Percentiles rank a stretch among this genome's conserved stretches.
These are phyloP conservation scores for Tenualosa ilisha DNA, from an alignment of 2,797 vertebrate genomes.

Conservation along the genomic window DNA sequence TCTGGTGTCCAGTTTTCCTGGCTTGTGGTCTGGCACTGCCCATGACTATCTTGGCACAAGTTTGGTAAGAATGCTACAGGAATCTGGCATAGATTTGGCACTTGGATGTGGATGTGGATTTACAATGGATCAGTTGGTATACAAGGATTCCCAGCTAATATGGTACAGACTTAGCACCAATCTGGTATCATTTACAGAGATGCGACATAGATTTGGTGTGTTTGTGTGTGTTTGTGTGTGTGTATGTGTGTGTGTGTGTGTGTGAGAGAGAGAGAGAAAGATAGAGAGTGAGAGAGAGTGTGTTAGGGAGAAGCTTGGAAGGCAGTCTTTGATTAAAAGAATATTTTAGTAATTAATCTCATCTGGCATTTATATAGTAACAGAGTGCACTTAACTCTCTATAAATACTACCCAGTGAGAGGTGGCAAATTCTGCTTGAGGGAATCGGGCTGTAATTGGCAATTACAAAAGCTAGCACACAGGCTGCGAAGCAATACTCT, in stretches of 20 bases:
- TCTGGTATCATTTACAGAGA: background rate
- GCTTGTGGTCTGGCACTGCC: no score
- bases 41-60: no score
- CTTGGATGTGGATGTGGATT: no score
- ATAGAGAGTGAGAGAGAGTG: background rate
- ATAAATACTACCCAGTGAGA: background rate
- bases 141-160: background rate
- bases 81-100: no score
- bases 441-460: background rate
- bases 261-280: background rate
- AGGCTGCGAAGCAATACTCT: background rate
- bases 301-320: background rate
- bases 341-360: conserved; percentile 5
- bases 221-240: background rate
- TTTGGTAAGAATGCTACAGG: no score
- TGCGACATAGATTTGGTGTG: background rate
- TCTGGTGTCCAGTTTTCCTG: no score
- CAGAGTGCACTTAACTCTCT: background rate
- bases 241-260: background rate
- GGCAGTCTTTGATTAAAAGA: background rate
- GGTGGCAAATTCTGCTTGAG: background rate
- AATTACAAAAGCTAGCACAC: conserved; percentile 1
- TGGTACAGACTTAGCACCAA: background rate
- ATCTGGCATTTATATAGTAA: background rate
- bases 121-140: no score